These are phyloP conservation scores for Hypsibius dujardini DNA, from an alignment of 1,140 invertebrate genomes.

Conservation along the genomic window DNA sequence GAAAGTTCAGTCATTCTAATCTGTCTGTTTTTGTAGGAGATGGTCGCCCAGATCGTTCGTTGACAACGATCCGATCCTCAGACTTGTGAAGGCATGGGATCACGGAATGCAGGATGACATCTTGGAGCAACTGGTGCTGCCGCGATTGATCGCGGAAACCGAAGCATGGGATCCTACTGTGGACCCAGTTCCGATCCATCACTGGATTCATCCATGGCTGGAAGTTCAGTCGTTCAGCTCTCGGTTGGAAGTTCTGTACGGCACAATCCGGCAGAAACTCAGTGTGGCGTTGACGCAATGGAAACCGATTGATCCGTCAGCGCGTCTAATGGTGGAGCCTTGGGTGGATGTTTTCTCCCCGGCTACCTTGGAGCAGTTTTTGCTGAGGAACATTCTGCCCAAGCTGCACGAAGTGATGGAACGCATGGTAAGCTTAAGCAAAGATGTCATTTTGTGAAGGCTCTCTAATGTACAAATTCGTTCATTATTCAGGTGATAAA, in stretches of 20 bases:
- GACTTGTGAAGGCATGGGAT: conserved; percentile 60
- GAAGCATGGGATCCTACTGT: conserved; percentile 81
- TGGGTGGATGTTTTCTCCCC: conserved; percentile 71
- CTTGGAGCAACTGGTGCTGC: conserved; percentile 59
- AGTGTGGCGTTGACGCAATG: conserved; percentile 66
- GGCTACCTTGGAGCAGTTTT: conserved; percentile 60
- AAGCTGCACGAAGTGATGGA: conserved; percentile 45
- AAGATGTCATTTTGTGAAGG: conserved; percentile 20
- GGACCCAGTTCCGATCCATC: conserved; percentile 79
- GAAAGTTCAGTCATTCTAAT: too few relatives aligned
- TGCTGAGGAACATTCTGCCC: conserved; percentile 73
- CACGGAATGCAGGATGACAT: conserved; percentile 64
- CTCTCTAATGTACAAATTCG: conserved; percentile 17
- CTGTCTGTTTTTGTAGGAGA: conserved; percentile 11
- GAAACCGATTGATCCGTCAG: conserved; percentile 79
- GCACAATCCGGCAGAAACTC: conserved; percentile 77
- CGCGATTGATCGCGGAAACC: conserved; percentile 57
- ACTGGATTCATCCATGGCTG: conserved; percentile 91
- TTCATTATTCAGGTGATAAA: conserved; percentile 19
- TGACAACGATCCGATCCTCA: conserved; percentile 49
- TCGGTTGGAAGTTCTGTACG: conserved; percentile 63
- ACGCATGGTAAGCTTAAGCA: conserved; percentile 4
- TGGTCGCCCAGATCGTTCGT: conserved; percentile 32
- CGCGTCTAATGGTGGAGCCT: conserved; percentile 70
- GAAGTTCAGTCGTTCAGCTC: conserved; percentile 49